Evolutionary conservation across 1,140 invertebrate genomes (phyloP), one percentile per base, ranked within the genome.

Genomic region (Aphis gossypii): DNA sequence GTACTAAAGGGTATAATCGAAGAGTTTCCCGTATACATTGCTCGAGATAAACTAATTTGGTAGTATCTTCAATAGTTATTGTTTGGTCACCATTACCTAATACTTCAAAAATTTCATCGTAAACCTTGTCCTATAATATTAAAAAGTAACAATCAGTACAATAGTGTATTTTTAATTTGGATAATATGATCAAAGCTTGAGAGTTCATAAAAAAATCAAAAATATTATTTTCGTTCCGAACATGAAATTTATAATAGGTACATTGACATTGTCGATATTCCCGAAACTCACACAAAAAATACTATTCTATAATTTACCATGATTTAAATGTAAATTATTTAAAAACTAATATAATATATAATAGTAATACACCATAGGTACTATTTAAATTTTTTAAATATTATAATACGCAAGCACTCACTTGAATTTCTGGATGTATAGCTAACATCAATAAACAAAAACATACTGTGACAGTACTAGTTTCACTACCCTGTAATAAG

Each of bases 401-500:
- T 35, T 35, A 35, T 35, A 35, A 35, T 35, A 35, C 7, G 4
- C 5, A 56, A 9, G n/a, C 14, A 18, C 93, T 94, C 87, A 94
- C 96, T 95, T 97, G 96, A 94, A 96, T 95, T 82, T 96, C 95
- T 8, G 96, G 96, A 95, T 97, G 95, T 94, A 95, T 95, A 0
- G 96, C 96, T 83, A 97, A 95, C 95, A 96, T 95, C 8, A 96
- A 94, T 9, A 96, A 87, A 48, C 95, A 94, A 90, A 95, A 96
- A 6, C 95, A 95, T 14, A 95, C 94, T 44, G 96, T 96, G 54
- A 96, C 95, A 14, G 95, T 95, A 14, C 95, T 95, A n/a, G 97
- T 97, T 95, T 97, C 97, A 95, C 97, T 97, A 91, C 97, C 97
- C 96, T 97, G 95, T 94, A 96, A 96, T 44, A 21, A 21, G 44